These are phyloP conservation scores for Telmatochromis sp. DNA, from an alignment of 2,113 vertebrate species.

Conservation along the genomic window DNA sequence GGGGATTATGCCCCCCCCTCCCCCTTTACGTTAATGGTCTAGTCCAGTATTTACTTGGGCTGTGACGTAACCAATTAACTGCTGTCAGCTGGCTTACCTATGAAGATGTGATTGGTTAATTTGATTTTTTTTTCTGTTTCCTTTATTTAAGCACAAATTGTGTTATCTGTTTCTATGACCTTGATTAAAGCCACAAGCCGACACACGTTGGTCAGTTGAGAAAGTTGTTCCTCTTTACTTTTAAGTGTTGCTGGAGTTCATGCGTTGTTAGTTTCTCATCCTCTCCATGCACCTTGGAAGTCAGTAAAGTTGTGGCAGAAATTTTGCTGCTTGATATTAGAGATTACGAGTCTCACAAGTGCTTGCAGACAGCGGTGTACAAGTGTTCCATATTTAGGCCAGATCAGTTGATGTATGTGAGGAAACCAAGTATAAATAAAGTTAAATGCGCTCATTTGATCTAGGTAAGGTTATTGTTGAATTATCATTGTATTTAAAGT, in stretches of 20 bases:
- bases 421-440: neutral
- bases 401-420: neutral
- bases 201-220: neutral
- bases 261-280: neutral
- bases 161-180: neutral
- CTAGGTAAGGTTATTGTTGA: neutral
- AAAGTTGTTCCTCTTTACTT: neutral
- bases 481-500: neutral
- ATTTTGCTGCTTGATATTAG: neutral
- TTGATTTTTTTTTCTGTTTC: neutral
- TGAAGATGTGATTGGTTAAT: neutral
- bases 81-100: neutral
- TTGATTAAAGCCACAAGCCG: neutral
- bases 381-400: neutral
- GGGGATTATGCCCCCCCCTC: neutral
- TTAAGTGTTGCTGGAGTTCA: neutral
- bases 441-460: neutral
- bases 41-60: neutral
- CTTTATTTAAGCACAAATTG: neutral
- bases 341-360: neutral
- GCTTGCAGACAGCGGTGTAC: neutral
- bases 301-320: neutral
- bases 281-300: neutral
- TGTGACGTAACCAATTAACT: neutral
- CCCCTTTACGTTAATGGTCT: neutral